Evolutionary conservation across 2,797 vertebrate genomes (phyloP).

Genomic region (Cichlasoma orientale): DNA sequence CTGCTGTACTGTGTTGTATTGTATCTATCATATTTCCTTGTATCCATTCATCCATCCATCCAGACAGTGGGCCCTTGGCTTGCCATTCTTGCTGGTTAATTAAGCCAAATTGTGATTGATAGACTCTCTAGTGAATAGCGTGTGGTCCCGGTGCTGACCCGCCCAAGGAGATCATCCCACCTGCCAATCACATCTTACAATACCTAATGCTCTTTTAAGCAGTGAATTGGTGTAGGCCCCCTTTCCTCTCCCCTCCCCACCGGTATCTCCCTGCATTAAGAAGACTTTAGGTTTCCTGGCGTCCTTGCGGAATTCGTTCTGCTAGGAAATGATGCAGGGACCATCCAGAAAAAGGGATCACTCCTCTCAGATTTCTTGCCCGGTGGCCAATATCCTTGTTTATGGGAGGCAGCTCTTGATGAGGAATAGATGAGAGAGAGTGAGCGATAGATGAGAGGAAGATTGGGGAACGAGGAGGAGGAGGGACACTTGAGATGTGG

Average conservation of each 20-base stretch:
- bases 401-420: constrained; percentile 55
- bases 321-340: constrained; percentile 45
- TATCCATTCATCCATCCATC: constrained; percentile 41
- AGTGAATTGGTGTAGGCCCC: neutral
- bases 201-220: constrained; percentile 11
- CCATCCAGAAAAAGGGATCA: constrained; percentile 49
- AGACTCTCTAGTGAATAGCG: constrained; percentile 56
- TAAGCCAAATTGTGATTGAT: constrained; percentile 74
- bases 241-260: neutral
- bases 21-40: constrained; percentile 43
- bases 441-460: constrained; percentile 42
- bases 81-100: constrained; percentile 67
- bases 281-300: constrained; percentile 18
- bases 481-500: constrained; percentile 59
- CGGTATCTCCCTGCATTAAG: neutral
- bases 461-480: neutral
- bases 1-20: constrained; percentile 20
- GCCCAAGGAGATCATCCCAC: constrained; percentile 36
- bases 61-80: constrained; percentile 30
- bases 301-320: constrained; percentile 35
- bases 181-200: constrained; percentile 63
- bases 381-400: constrained; percentile 51
- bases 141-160: constrained; percentile 43
- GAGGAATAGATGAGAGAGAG: constrained; percentile 59
- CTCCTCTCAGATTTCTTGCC: constrained; percentile 56